Base-by-base conservation (phyloP, 2,888 invertebrate species). In the Tanytarsus gracilentus region DNA sequence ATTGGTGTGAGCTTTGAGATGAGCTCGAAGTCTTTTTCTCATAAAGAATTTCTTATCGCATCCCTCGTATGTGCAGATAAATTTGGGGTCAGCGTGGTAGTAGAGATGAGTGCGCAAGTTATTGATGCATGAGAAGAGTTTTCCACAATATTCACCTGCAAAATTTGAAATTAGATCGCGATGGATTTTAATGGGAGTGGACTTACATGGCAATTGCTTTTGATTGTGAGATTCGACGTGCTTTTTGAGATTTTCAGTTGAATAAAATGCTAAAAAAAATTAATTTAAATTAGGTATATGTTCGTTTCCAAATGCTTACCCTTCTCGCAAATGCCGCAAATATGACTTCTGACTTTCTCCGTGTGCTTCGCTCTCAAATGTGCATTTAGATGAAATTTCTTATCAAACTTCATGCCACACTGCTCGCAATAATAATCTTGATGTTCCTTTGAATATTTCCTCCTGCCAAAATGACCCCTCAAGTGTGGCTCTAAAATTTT, bases 31-130 rank as follows among this genome's bases (percentile, higher is more conserved):
- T 27, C 55, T 36, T 40, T 56, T 56, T 16, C 25, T 56, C 55
- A 56, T 56, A 26, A 26, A 56, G 27, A 56, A 56, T 18, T 56
- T 56, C 27, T 56, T 56, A 11, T 30, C 55, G 23, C 55, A 56
- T 4, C 27, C 27, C 1, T 36, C 39, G 27, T 40, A 23, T 5
- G 39, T 40, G 23, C 55, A 56, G 26, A 36, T 14, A 40, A 56
- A 56, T 11, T 56, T 56, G 1, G 55, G 55, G 9, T 56, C 55
- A 1, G 55, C 39, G 40, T 56, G 55, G 40, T 56, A 56, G n/a
- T 56, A 56, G 14, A 56, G 40, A 39, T 56, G 55, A 14, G 55
- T 56, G 9, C 55, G 23, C 6, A 56, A 39, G 27, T 56, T 56
- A 18, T 56, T 50, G 16, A 56, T 40, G 16, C 55, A 56, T 11